Evolutionary conservation across 1,140 invertebrate species (phyloP).

Genomic region (Physella acuta): DNA sequence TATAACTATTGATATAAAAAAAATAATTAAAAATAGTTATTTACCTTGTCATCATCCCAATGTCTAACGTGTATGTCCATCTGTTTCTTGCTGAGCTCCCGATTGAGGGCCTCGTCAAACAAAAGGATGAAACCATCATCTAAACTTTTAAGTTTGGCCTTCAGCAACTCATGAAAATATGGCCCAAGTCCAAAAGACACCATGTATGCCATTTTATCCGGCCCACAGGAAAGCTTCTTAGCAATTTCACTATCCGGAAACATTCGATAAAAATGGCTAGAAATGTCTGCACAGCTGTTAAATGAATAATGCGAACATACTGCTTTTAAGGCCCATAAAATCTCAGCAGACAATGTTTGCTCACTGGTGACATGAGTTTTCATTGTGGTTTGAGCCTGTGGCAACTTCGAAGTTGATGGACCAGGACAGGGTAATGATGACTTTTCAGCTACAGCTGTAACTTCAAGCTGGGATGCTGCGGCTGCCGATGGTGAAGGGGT

Average conservation of each 20-base stretch:
- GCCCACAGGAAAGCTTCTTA: constrained; percentile 18
- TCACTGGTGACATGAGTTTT: background rate
- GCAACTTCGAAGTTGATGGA: background rate
- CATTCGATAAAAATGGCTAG: constrained; percentile 16
- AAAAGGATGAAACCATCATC: constrained; percentile 19
- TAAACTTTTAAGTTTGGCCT: background rate
- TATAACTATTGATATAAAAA: no score
- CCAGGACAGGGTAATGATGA: background rate
- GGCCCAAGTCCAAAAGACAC: constrained; percentile 30
- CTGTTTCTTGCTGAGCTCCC: constrained; percentile 28
- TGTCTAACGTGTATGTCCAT: constrained; percentile 35
- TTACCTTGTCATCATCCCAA: constrained; percentile 24
- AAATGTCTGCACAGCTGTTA: background rate
- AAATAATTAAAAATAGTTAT: no score
- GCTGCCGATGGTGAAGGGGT: background rate
- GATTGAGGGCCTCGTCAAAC: constrained; percentile 32
- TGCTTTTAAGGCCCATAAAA: constrained; percentile 21
- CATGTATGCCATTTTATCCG: constrained; percentile 30
- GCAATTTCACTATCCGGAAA: constrained; percentile 30
- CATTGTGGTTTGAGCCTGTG: background rate
- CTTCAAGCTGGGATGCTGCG: background rate
- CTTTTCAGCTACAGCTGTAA: background rate
- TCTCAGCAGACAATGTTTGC: constrained; percentile 19
- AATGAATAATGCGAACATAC: constrained; percentile 12
- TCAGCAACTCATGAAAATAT: constrained; percentile 18